Base-by-base conservation (phyloP, 2,888 invertebrate genomes). In the Cephalotes varians region DNA sequence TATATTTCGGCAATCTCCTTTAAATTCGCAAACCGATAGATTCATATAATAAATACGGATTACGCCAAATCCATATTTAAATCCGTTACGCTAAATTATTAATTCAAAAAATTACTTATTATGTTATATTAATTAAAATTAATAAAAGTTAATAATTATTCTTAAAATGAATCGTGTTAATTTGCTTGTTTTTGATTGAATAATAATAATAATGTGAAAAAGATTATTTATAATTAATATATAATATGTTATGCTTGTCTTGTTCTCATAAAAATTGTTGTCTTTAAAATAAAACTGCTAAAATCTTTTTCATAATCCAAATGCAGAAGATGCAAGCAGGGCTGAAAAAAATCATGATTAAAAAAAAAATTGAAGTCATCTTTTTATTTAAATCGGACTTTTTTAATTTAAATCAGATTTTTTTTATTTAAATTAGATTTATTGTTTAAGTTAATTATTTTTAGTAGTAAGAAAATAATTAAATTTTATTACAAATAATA, bases 71-170 rank as follows among this genome's bases (percentile, higher is more conserved):
- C n/a, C n/a, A n/a, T n/a, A n/a, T n/a, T n/a, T n/a, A n/a, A n/a
- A n/a, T n/a, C n/a, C 25, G 37, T 56, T 56, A 71, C 18, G 2
- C 9, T 2, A 60, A n/a, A 60, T 60, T 60, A 21, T 60, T 60
- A 12, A 49, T 37, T 3, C 10, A 25, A n/a, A n/a, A n/a, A 67
- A 67, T 71, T 37, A 54, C 37, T 6, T 18, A 18, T 40, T 51
- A 51, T 3, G n/a, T 67, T 67, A 31, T 12, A 21, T 51, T 44
- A 65, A 67, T 67, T 71, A 34, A 69, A 34, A 21, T 49, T 49
- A 69, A 51, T 51, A n/a, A n/a, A n/a, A n/a, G n/a, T n/a, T n/a
- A n/a, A n/a, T 34, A 4, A 5, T 54, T 34, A 49, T 69, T 69
- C 9, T 31, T 47, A 2, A 1, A 3, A 2, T 18, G 18, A 51